Evolutionary conservation across 2,113 vertebrate species (phyloP).

Genomic region (Gasterosteus aculeatus): DNA sequence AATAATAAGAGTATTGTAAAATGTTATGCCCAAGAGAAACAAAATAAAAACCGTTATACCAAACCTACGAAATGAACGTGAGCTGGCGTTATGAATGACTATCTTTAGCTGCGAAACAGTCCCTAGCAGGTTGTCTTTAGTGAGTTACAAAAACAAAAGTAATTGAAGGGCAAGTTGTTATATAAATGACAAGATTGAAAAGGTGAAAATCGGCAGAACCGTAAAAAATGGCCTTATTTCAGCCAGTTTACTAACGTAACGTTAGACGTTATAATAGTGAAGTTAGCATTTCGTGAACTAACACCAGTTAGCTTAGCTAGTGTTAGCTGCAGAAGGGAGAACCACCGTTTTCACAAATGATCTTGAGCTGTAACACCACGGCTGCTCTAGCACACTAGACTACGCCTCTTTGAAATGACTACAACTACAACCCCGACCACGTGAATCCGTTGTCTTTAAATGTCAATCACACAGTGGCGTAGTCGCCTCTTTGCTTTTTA

Average conservation of each 20-base stretch:
- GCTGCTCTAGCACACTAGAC: background rate
- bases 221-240: background rate
- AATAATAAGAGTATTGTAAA: background rate
- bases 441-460: background rate
- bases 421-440: background rate
- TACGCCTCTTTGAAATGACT: background rate
- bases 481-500: slow-evolving; percentile 17
- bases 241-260: background rate
- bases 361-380: background rate
- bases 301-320: background rate
- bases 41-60: too few species aligned
- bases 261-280: background rate
- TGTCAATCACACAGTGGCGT: background rate
- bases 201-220: background rate
- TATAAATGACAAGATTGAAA: background rate
- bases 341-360: background rate
- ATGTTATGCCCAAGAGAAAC: background rate
- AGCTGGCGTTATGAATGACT: background rate
- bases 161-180: background rate
- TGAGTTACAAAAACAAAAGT: too few species aligned
- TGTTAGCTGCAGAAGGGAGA: background rate
- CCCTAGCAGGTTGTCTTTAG: background rate
- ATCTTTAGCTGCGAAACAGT: background rate
- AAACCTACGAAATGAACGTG: background rate
- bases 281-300: background rate